These are phyloP conservation scores for Actenoides hombroni DNA, from an alignment of 2,113 vertebrate genomes.

Conservation along the genomic window DNA sequence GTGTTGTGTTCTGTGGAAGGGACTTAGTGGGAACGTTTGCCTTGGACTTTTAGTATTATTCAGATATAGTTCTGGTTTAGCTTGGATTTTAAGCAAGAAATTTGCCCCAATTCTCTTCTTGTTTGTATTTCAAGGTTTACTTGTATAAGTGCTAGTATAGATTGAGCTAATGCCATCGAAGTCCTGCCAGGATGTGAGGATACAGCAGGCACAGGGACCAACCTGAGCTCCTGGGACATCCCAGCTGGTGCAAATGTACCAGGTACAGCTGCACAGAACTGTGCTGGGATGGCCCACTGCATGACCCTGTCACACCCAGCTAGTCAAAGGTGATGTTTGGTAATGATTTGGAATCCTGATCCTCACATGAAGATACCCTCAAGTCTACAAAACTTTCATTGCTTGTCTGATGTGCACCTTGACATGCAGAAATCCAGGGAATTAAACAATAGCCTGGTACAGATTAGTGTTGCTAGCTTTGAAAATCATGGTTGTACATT, in stretches of 20 bases:
- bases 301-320: background rate
- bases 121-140: background rate
- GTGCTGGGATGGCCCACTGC: background rate
- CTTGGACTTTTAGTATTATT: background rate
- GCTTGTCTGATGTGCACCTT: background rate
- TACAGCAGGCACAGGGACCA: background rate
- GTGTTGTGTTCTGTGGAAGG: background rate
- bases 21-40: background rate
- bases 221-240: background rate
- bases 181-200: background rate
- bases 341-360: background rate
- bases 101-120: background rate
- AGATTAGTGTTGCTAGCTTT: background rate
- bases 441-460: background rate
- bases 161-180: background rate
- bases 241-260: background rate
- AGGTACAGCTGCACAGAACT: fast-evolving
- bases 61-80: background rate
- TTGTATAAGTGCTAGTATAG: background rate
- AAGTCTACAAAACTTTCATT: background rate
- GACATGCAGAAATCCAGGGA: background rate
- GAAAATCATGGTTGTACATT: background rate
- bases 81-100: background rate
- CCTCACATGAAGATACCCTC: background rate
- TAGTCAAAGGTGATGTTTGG: background rate